Percentiles rank a stretch among this genome's conserved stretches.
Conservation (phyloP, 2,888 invertebrate genomes). For the Zele albiditarsus region DNA sequence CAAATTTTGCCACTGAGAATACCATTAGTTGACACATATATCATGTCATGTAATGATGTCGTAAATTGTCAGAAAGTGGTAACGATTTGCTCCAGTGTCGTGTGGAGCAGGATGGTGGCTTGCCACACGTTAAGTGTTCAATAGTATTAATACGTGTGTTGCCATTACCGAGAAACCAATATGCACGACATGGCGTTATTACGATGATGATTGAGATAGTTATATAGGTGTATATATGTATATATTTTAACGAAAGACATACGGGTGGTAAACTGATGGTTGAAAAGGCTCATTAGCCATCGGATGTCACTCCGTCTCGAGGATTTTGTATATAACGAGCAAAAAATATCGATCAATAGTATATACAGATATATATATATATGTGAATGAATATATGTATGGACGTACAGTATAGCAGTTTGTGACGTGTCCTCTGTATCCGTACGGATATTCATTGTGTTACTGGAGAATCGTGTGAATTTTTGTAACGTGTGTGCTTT, state of each 20-base stretch:
- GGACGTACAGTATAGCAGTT: too few species aligned
- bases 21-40: not conserved
- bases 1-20: not conserved
- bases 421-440: too few species aligned
- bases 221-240: not conserved
- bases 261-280: constrained; percentile 26
- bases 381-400: not conserved
- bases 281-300: constrained; percentile 43
- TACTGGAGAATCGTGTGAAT: too few species aligned
- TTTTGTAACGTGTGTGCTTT: too few species aligned
- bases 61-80: constrained; percentile 4
- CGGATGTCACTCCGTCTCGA: constrained; percentile 33
- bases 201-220: constrained; percentile 35
- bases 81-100: constrained; percentile 1
- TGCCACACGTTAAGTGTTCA: not conserved
- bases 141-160: not conserved
- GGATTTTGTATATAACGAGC: constrained; percentile 40
- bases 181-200: constrained; percentile 27
- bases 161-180: constrained; percentile 12
- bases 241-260: constrained; percentile 21
- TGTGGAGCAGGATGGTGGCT: not conserved
- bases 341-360: constrained; percentile 32
- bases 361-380: not conserved
- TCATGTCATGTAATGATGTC: not conserved
- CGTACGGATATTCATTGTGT: too few species aligned